Conservation (phyloP, 2,888 invertebrate genomes). For the Cosmia pyralina region DNA sequence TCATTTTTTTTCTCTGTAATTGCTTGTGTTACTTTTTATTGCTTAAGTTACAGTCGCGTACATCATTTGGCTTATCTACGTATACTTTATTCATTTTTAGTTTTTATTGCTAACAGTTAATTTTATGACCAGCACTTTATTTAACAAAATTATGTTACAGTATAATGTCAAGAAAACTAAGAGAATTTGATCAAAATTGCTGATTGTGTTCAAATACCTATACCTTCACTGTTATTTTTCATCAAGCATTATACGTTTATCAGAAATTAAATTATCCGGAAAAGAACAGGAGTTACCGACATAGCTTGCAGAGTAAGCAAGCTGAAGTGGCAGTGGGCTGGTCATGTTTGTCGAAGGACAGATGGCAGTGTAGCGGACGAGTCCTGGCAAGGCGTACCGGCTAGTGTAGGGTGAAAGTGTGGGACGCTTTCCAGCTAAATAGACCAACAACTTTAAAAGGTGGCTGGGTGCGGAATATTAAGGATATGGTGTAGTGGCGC, state of each 20-base stretch:
- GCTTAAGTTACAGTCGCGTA: slow-evolving; percentile 42
- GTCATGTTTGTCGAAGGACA: background rate
- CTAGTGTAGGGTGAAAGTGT: background rate
- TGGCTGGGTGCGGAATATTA: background rate
- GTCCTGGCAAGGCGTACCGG: background rate
- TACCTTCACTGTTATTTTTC: background rate
- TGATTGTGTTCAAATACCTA: slow-evolving; percentile 3
- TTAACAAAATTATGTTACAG: background rate
- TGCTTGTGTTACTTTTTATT: slow-evolving; percentile 57
- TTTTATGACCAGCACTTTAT: slow-evolving; percentile 20
- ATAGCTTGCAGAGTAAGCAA: background rate
- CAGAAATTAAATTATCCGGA: background rate
- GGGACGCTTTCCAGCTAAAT: background rate
- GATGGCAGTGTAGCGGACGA: background rate
- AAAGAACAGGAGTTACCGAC: background rate
- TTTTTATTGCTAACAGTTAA: slow-evolving; percentile 37
- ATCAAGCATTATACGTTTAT: background rate
- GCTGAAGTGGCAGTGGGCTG: background rate
- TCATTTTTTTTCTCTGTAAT: slow-evolving; percentile 60
- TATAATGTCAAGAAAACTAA: background rate
- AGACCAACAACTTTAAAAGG: background rate
- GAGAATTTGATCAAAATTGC: background rate
- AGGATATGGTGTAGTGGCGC: background rate
- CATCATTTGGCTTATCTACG: slow-evolving; percentile 60
- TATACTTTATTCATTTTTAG: slow-evolving; percentile 42